Conservation (phyloP, 2,113 vertebrate genomes). For the Ammodytes marinus region DNA sequence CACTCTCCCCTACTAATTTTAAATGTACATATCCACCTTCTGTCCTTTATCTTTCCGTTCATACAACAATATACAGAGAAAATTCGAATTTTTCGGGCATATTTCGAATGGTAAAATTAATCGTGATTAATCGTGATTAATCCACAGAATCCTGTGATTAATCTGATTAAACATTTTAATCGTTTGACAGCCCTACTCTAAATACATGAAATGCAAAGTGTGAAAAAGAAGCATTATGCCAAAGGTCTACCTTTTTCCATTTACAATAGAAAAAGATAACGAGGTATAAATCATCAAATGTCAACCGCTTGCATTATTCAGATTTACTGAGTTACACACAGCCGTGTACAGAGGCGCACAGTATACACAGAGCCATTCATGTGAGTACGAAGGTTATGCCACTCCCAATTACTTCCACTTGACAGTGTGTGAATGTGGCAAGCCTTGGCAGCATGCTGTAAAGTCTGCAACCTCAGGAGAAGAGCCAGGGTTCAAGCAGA, state of each 20-base stretch:
- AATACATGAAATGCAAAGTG: not conserved
- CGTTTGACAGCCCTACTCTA: not conserved
- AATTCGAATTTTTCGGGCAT: too few species aligned
- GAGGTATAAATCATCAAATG: constrained; percentile 45
- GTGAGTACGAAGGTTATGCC: constrained; percentile 30
- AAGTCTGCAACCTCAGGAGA: constrained; percentile 16
- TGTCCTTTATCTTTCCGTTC: too few species aligned
- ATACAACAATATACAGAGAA: too few species aligned
- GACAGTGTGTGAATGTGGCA: constrained; percentile 36
- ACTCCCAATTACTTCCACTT: constrained; percentile 31
- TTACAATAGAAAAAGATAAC: constrained; percentile 36
- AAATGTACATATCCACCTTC: too few species aligned
- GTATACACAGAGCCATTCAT: not conserved
- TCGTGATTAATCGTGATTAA: too few species aligned
- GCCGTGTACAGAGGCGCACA: constrained; percentile 4
- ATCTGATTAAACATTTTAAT: too few species aligned
- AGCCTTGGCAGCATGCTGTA: constrained; percentile 16
- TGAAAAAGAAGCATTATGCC: constrained; percentile 15
- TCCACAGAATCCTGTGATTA: too few species aligned
- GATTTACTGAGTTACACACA: not conserved
- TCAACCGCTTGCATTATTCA: constrained; percentile 35
- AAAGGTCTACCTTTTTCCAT: constrained; percentile 25
- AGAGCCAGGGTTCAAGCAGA: constrained; percentile 26
- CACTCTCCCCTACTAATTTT: too few species aligned
- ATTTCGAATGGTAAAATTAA: too few species aligned